Conservation (phyloP, 2,888 invertebrate species). For the Hemithea aestivaria region DNA sequence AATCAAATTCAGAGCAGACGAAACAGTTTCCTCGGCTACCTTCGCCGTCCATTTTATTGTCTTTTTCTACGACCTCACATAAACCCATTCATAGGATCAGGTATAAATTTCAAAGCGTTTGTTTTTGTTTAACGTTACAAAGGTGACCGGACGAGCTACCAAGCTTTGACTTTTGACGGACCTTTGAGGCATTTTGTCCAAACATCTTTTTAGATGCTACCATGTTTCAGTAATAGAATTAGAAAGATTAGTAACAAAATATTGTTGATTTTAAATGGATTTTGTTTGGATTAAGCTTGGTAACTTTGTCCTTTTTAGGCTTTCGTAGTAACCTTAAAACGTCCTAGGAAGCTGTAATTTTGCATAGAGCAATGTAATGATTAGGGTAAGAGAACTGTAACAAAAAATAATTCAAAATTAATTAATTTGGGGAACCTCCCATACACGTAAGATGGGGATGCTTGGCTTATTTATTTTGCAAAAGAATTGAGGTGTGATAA, state of each 20-base stretch:
- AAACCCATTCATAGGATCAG: conserved; percentile 72
- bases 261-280: background rate
- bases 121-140: conserved; percentile 31
- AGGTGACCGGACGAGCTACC: conserved; percentile 15
- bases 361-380: too few relatives aligned
- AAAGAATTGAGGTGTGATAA: too few relatives aligned
- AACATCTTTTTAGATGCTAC: background rate
- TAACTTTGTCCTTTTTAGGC: too few relatives aligned
- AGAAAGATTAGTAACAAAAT: conserved; percentile 4
- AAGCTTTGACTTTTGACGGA: background rate
- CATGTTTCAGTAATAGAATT: conserved; percentile 13
- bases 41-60: conserved; percentile 73
- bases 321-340: too few relatives aligned
- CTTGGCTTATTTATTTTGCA: too few relatives aligned
- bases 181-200: too few relatives aligned
- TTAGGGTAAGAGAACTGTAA: too few relatives aligned
- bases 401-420: too few relatives aligned
- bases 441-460: too few relatives aligned
- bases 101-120: conserved; percentile 57
- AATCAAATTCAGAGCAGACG: conserved; percentile 60
- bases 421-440: too few relatives aligned
- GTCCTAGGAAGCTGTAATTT: too few relatives aligned
- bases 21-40: conserved; percentile 43
- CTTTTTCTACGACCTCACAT: conserved; percentile 57
- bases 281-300: too few relatives aligned